Conservation (phyloP, 1,140 invertebrate species). For the Pseudobourletiella spinata region DNA sequence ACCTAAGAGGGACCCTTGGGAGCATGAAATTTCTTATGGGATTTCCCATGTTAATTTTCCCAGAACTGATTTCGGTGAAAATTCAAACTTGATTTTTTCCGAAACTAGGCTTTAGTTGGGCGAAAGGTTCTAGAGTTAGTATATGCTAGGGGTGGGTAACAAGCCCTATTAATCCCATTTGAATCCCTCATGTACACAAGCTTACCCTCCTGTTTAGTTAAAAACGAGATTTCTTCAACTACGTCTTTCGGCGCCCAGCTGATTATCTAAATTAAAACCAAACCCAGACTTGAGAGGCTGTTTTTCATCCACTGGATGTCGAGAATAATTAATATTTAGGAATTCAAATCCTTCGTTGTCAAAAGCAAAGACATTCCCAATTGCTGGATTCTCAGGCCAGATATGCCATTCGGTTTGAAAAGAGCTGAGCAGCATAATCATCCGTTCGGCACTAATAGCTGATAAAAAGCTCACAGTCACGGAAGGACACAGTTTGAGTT, state of each 20-base stretch:
- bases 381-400: not conserved
- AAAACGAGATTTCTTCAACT: slow-evolving; percentile 1
- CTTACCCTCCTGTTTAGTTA: not conserved
- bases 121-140: too few relatives aligned
- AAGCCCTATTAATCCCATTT: too few relatives aligned
- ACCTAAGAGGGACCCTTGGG: too few relatives aligned
- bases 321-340: slow-evolving; percentile 29
- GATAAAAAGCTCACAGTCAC: slow-evolving; percentile 8
- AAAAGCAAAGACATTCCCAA: slow-evolving; percentile 19
- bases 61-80: too few relatives aligned
- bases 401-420: not conserved
- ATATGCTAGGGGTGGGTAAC: too few relatives aligned
- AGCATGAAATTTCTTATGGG: too few relatives aligned
- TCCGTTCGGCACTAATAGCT: slow-evolving; percentile 8
- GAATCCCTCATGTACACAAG: too few relatives aligned
- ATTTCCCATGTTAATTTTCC: too few relatives aligned
- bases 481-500: slow-evolving; percentile 11
- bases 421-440: slow-evolving; percentile 16
- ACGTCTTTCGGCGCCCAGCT: slow-evolving; percentile 2
- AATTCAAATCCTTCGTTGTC: slow-evolving; percentile 27
- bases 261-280: slow-evolving; percentile 14
- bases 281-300: slow-evolving; percentile 17
- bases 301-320: not conserved
- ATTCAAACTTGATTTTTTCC: too few relatives aligned
- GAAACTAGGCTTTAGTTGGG: too few relatives aligned